Conservation (phyloP, 2,888 invertebrate genomes). For the Hyposoter didymator region DNA sequence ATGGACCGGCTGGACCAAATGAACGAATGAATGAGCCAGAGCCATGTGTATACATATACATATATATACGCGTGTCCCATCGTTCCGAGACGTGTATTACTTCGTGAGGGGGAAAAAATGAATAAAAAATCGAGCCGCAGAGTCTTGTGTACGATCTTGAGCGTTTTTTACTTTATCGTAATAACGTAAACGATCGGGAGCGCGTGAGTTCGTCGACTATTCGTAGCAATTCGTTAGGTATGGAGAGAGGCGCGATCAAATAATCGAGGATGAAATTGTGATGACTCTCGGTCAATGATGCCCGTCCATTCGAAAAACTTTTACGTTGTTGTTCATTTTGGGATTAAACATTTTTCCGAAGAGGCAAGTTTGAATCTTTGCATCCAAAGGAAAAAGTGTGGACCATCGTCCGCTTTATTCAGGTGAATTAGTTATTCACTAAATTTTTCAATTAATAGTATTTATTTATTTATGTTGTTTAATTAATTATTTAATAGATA, state of each 20-base stretch:
- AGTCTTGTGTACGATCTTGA: slow-evolving; percentile 21
- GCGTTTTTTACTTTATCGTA: slow-evolving; percentile 16
- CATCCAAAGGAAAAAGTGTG: too few relatives aligned
- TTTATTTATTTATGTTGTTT: too few relatives aligned
- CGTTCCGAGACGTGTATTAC: slow-evolving; percentile 38
- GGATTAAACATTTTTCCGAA: too few relatives aligned
- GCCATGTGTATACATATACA: slow-evolving; percentile 39
- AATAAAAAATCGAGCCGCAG: slow-evolving; percentile 52
- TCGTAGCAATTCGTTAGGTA: not conserved
- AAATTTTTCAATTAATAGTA: too few relatives aligned
- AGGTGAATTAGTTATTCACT: too few relatives aligned
- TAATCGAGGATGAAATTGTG: not conserved
- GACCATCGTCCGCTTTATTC: too few relatives aligned
- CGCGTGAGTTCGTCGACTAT: not conserved
- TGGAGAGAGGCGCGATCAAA: too few relatives aligned
- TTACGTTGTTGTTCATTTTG: too few relatives aligned
- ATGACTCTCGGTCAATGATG: not conserved
- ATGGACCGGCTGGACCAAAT: slow-evolving; percentile 75
- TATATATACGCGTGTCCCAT: slow-evolving; percentile 44
- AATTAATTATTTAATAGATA: too few relatives aligned
- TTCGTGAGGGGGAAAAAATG: slow-evolving; percentile 53
- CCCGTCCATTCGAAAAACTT: too few relatives aligned
- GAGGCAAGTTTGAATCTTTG: too few relatives aligned
- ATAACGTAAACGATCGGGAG: slow-evolving; percentile 18
- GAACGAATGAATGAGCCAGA: slow-evolving; percentile 76